Evolutionary conservation across 2,113 vertebrate genomes (phyloP).

Genomic region (Anhinga anhinga): DNA sequence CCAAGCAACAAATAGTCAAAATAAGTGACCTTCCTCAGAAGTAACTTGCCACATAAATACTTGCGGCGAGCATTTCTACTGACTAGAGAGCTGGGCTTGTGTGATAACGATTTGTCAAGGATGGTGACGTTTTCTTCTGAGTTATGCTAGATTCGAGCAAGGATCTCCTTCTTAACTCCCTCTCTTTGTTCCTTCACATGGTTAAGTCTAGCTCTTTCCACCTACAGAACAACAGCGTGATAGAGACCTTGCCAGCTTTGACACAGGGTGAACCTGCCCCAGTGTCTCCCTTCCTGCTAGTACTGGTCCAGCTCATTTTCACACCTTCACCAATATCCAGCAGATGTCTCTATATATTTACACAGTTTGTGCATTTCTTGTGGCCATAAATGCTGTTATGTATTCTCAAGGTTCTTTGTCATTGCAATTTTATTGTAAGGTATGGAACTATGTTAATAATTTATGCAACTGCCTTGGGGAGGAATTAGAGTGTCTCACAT

Average conservation of each 20-base stretch:
- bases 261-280: background rate
- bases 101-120: background rate
- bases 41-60: background rate
- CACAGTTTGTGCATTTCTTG: background rate
- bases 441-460: background rate
- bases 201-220: background rate
- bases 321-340: background rate
- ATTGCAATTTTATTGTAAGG: background rate
- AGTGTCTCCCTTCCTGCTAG: background rate
- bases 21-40: background rate
- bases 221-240: background rate
- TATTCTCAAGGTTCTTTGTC: background rate
- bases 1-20: background rate
- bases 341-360: background rate
- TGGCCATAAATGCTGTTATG: background rate
- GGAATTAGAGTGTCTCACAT: background rate
- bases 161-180: background rate
- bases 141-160: background rate
- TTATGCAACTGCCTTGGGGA: background rate
- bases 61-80: background rate
- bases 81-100: too few relatives aligned
- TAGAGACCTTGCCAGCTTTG: background rate
- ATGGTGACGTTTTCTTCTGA: background rate
- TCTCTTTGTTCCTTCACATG: background rate
- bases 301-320: background rate